Conservation (phyloP, 2,113 vertebrate species). For the Phalacrocorax carbo region DNA sequence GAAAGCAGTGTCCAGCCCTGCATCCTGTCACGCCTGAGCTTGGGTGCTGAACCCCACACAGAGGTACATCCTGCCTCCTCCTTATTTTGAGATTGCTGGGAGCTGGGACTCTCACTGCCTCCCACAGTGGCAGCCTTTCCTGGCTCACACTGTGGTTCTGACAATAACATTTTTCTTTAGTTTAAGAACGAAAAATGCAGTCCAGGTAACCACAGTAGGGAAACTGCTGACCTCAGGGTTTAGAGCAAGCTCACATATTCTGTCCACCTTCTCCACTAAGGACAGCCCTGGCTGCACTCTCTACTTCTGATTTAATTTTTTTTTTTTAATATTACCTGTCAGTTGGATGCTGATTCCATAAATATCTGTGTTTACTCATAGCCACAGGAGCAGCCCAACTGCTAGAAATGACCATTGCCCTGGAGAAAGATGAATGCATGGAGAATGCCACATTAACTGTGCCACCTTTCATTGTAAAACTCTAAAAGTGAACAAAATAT, state of each 20-base stretch:
- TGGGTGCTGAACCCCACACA: fast-evolving
- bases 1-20: background rate
- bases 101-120: background rate
- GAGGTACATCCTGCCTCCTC: background rate
- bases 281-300: background rate
- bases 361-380: background rate
- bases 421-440: background rate
- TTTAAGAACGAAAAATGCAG: background rate
- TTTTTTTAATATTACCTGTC: background rate
- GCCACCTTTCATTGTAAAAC: background rate
- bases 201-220: background rate
- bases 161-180: background rate
- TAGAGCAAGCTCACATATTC: background rate
- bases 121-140: background rate
- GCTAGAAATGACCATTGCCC: background rate
- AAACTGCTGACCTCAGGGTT: background rate
- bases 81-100: background rate
- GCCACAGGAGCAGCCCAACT: background rate
- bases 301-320: background rate
- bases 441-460: background rate
- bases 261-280: background rate
- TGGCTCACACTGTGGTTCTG: background rate
- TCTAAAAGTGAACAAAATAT: background rate
- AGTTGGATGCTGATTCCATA: background rate
- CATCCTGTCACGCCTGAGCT: background rate